phyloP scores from a whole-genome alignment of 2,888 invertebrate species.

The Cartodere bifasciata region DNA sequence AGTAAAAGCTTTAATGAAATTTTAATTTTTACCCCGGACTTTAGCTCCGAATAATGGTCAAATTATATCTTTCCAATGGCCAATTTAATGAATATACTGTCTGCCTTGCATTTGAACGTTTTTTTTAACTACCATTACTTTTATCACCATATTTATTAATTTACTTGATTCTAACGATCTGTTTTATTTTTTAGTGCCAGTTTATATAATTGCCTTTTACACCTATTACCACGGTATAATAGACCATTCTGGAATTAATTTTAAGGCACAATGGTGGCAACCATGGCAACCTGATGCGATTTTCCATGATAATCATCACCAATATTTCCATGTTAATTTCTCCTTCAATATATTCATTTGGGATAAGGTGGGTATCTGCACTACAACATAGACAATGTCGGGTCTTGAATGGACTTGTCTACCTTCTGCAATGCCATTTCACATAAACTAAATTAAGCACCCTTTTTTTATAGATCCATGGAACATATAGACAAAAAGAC shows the following conservation, averaged over 20 bases:
- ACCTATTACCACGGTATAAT: conserved; percentile 62
- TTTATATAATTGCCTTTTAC: conserved; percentile 38
- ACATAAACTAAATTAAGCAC: no score
- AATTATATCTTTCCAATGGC: no score
- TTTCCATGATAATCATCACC: conserved; percentile 67
- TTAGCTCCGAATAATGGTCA: no score
- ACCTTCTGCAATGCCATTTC: no score
- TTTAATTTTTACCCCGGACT: no score
- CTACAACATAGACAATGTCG: no score
- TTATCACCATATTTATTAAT: conserved; percentile 5
- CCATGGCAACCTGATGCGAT: conserved; percentile 63
- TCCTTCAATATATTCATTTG: conserved; percentile 57
- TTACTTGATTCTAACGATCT: background rate
- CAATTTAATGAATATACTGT: background rate
- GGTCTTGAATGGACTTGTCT: no score
- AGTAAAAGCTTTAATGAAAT: no score
- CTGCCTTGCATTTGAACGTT: no score
- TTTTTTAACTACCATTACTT: no score
- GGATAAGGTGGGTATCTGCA: conserved; percentile 48
- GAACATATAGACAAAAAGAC: conserved; percentile 50
- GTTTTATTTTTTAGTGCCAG: conserved; percentile 35
- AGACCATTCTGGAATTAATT: conserved; percentile 63
- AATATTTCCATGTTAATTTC: conserved; percentile 67
- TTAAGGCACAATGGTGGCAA: conserved; percentile 63
- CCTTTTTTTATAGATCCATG: conserved; percentile 52